Base-by-base conservation (phyloP, 2,797 vertebrate genomes). In the Lithobates sylvaticus region DNA sequence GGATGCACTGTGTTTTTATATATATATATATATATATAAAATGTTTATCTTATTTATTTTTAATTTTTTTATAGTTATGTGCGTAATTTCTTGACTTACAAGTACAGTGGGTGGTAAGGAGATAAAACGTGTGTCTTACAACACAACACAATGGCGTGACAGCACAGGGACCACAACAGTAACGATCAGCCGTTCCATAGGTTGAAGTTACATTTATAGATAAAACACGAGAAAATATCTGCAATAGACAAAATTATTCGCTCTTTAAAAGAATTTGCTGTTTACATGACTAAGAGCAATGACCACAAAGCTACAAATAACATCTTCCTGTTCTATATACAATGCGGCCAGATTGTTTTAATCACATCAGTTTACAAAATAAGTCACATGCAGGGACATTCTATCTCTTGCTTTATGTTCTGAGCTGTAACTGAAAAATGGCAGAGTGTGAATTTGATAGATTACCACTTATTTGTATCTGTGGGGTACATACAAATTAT, bases 241-340 rank as follows among this genome's bases (percentile, higher is more conserved):
- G 42, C 39, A 50, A 34, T 73, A 34, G 70, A 10, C 10, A 42
- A 42, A 50, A 50, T 10, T 58, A 47, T 69, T 58, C 21, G 10
- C 16, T 71, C 36, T 50, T 23, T 5, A 0, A 0, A 70, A 81
- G 67, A 71, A 71, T 81, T 36, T 27, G 9, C 2, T 79, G 64
- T 79, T 79, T 79, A 79, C 42, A 69, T 18, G 26, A 42, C 15
- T 36, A 44, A 78, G 76, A 36, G 36, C 76, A 68, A 65, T 67
- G 76, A 32, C 39, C 64, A 47, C 13, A 29, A 65, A 68, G 64
- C 39, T 69, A 69, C 26, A 69, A 68, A 79, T 50, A 79, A 79
- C 29, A 44, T 79, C 77, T 29, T 26, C 54, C 32, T 27, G 27
- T n/a, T 78, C 27, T 79, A 68, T 32, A 79, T 23, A 50, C 64